These are phyloP conservation scores for Sesia apiformis DNA, from an alignment of 2,888 invertebrate species.

Conservation along the genomic window DNA sequence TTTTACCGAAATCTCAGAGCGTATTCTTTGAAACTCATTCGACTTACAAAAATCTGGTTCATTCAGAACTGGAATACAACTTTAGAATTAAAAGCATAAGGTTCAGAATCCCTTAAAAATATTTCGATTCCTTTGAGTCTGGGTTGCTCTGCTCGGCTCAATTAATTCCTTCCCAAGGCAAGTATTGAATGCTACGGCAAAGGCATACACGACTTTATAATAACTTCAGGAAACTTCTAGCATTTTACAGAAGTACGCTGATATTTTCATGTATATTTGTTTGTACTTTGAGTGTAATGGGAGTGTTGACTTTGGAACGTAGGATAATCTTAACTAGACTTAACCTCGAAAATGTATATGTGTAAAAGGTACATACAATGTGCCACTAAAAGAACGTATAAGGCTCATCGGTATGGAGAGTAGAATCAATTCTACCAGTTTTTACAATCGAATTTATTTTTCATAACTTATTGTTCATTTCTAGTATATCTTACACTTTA, in stretches of 20 bases:
- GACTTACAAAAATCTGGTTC: neutral
- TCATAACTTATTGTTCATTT: no score
- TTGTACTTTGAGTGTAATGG: neutral
- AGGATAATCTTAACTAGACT: no score
- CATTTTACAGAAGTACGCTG: neutral
- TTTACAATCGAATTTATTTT: no score
- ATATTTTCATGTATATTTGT: neutral
- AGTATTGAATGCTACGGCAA: slow-evolving; percentile 6
- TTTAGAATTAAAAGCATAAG: neutral
- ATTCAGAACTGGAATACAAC: neutral
- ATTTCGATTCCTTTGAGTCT: neutral
- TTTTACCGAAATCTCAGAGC: neutral
- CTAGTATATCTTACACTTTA: no score
- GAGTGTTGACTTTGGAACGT: neutral
- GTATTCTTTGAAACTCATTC: neutral
- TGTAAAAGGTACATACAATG: no score
- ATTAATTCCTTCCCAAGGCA: slow-evolving; percentile 3
- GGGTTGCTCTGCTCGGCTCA: slow-evolving; percentile 1
- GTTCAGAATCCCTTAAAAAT: neutral
- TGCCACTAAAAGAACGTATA: no score
- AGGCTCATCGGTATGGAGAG: no score
- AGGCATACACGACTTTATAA: slow-evolving; percentile 3
- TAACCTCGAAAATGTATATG: no score
- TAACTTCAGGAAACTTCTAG: slow-evolving; percentile 3
- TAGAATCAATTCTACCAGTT: no score